Evolutionary conservation across 2,888 invertebrate species (phyloP).

Genomic region (Trissolcus brochymenae): DNA sequence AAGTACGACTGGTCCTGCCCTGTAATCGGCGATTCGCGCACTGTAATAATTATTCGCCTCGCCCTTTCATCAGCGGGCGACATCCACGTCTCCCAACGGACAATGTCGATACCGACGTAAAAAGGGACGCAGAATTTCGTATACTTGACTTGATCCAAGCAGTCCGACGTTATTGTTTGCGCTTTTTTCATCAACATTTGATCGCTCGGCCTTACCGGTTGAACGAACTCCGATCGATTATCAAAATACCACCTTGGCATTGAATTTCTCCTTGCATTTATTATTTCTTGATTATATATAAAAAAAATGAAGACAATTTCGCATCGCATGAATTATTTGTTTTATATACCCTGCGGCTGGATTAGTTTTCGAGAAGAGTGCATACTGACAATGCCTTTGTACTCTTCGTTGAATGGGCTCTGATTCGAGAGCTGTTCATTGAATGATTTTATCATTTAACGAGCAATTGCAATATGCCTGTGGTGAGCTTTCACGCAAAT

Average conservation of each 20-base stretch:
- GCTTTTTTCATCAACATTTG: not conserved
- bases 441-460: constrained; percentile 54
- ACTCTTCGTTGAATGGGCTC: constrained; percentile 23
- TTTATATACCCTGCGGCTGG: constrained; percentile 26
- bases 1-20: constrained; percentile 66
- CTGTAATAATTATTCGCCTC: constrained; percentile 74
- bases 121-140: constrained; percentile 61
- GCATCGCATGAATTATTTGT: constrained; percentile 30
- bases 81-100: constrained; percentile 63
- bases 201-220: not conserved
- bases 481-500: constrained; percentile 54
- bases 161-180: not conserved
- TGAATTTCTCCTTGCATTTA: constrained; percentile 23
- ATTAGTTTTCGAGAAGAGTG: constrained; percentile 41
- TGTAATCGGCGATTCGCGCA: constrained; percentile 75
- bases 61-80: constrained; percentile 75
- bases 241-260: constrained; percentile 32
- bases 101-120: constrained; percentile 39
- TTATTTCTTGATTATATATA: not conserved
- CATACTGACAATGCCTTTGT: constrained; percentile 32
- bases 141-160: constrained; percentile 35
- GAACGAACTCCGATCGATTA: constrained; percentile 14
- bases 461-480: constrained; percentile 45
- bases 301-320: constrained; percentile 27
- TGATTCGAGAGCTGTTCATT: constrained; percentile 41